phyloP scores from a whole-genome alignment of 92 coral and sea anemone genomes.

The Palythoa caribaeorum region DNA sequence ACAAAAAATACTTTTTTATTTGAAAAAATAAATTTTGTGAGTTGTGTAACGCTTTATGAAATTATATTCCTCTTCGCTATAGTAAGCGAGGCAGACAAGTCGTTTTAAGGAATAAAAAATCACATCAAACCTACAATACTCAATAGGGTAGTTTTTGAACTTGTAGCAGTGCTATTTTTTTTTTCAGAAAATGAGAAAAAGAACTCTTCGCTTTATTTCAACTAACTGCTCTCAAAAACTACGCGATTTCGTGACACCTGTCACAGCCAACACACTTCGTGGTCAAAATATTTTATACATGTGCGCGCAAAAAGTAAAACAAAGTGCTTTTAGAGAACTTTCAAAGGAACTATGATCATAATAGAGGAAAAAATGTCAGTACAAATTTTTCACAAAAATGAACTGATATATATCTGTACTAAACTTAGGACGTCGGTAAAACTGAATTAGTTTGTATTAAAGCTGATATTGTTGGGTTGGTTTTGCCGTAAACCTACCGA shows the following conservation, averaged over 20 bases:
- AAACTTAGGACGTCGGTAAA: not conserved
- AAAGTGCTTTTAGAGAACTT: constrained; percentile 8
- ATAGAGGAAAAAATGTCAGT: not conserved
- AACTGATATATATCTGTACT: not conserved
- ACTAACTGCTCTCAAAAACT: not conserved
- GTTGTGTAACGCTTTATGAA: not conserved
- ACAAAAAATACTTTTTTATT: not conserved
- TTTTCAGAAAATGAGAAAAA: not conserved
- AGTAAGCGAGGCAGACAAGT: not conserved
- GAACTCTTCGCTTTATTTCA: not conserved
- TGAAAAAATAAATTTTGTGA: not conserved
- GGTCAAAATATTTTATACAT: constrained; percentile 23
- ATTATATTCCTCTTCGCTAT: not conserved
- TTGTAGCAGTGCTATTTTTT: not conserved
- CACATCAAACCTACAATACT: not conserved
- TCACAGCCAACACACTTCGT: not conserved
- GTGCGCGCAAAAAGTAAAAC: constrained; percentile 9
- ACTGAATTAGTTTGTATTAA: not conserved
- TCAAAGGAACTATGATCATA: not conserved
- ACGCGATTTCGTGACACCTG: constrained; percentile 43
- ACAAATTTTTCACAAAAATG: not conserved
- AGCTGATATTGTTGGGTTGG: not conserved
- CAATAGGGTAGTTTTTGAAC: not conserved
- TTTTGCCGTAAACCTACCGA: not conserved
- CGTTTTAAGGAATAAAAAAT: not conserved